Base-by-base conservation (phyloP, 2,113 vertebrate species). In the Kobus ellipsiprymnus region DNA sequence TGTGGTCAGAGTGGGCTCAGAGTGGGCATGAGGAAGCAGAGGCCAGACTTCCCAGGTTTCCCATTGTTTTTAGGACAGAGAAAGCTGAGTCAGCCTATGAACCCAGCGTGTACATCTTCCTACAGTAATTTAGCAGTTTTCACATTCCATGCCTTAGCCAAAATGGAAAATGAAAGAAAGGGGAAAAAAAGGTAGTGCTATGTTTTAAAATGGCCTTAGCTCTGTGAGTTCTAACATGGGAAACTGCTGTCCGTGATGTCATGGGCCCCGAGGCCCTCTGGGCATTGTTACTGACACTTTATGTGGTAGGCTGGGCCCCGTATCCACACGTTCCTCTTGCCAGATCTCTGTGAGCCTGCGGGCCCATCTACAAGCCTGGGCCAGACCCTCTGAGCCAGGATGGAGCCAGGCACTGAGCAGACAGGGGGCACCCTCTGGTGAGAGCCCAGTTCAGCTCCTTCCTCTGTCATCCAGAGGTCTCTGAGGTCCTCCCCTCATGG, bases 71-170 rank as follows among this genome's bases (percentile, higher is more conserved):
- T 57, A 88, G 92, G 93, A 82, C 29, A 71, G 71, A 80, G 87
- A 77, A 94, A 87, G 80, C 57, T 93, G 50, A 94, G 82, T n/a
- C 12, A 29, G 64, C 59, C 86, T 64, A 1, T 1, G 52, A 82
- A 71, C 23, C 14, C 44, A 90, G 87, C 7, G 23, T 55, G 52
- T 88, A 19, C 40, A 64, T 55, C 85, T 95, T 92, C 44, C 90
- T 87, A 81, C 3, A 21, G 13, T 91, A 25, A 81, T 77, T 87
- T 57, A 78, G 59, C 71, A 11, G 55, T 55, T 91, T 78, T 67
- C 87, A 92, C 62, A 92, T 95, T 96, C 94, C 85, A 81, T 44
- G 74, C 48, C n/a, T 90, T 30, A 94, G 97, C 87, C 97, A 95
- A 96, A 90, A 92, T 85, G 67, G 71, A 94, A 96, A 96, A 96